phyloP scores from a whole-genome alignment of 2,888 invertebrate species.

The Seladonia tumulorum region DNA sequence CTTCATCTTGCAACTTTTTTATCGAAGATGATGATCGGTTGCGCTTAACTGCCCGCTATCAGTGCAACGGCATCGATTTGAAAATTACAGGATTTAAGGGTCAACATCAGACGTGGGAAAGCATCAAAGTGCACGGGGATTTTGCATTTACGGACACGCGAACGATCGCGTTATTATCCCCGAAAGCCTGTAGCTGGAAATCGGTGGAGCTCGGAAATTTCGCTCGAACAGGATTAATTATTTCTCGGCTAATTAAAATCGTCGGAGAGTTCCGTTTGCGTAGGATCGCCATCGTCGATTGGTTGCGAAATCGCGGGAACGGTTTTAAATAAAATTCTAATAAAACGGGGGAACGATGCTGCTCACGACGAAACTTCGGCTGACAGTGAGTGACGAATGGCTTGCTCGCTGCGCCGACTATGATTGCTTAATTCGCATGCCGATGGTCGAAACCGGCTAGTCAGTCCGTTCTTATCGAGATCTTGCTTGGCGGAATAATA shows the following conservation, averaged over 20 bases:
- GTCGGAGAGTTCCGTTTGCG: not conserved
- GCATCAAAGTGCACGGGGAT: not conserved
- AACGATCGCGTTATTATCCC: not conserved
- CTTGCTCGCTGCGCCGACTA: conserved; percentile 72
- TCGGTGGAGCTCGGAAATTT: not conserved
- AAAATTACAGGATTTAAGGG: conserved; percentile 36
- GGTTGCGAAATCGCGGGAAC: conserved; percentile 30
- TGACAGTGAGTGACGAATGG: conserved; percentile 80
- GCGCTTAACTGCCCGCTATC: conserved; percentile 31
- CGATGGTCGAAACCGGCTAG: conserved; percentile 75
- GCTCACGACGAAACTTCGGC: conserved; percentile 49
- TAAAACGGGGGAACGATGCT: conserved; percentile 50
- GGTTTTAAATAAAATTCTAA: conserved; percentile 41
- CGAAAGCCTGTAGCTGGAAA: not conserved
- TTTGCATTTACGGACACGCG: conserved; percentile 44
- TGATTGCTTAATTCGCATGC: conserved; percentile 81
- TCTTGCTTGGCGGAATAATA: conserved; percentile 78
- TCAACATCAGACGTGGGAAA: conserved; percentile 27
- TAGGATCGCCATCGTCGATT: not conserved
- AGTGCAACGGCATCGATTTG: conserved; percentile 29
- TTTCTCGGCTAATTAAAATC: conserved; percentile 16
- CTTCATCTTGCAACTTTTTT: conserved; percentile 31
- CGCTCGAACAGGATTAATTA: conserved; percentile 26
- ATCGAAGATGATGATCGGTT: conserved; percentile 45
- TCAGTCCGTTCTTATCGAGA: conserved; percentile 77